Conservation (phyloP, 2,113 vertebrate species). For the Rissa tridactyla region DNA sequence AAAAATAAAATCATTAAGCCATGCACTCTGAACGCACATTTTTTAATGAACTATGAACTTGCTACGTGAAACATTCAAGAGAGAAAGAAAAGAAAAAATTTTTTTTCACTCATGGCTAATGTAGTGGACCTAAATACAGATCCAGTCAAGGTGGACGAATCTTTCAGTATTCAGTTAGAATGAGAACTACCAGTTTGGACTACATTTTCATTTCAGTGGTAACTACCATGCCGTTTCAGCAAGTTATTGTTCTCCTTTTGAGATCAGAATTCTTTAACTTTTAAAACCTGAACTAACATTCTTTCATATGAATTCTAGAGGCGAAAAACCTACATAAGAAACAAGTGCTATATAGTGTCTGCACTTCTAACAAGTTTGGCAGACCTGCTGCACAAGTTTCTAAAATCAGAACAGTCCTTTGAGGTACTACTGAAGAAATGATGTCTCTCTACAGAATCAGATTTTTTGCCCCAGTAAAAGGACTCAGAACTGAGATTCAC, state of each 20-base stretch:
- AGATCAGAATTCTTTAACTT: neutral
- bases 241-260: neutral
- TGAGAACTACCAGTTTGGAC: neutral
- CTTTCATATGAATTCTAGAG: neutral
- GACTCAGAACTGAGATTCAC: neutral
- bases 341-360: neutral
- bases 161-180: neutral
- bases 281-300: neutral
- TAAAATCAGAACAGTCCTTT: neutral
- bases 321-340: neutral
- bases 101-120: fast-evolving
- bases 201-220: neutral
- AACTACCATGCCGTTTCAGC: neutral
- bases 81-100: neutral
- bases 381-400: neutral
- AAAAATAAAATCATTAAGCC: neutral
- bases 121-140: neutral
- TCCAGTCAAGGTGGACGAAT: neutral
- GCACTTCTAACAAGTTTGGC: neutral
- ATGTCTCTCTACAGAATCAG: neutral
- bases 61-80: neutral
- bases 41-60: neutral
- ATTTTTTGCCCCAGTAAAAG: neutral
- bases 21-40: neutral
- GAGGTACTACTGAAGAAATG: neutral